Percentiles rank a stretch among this genome's conserved stretches.
Conservation (phyloP, 2,797 vertebrate genomes). For the Argentina silus region DNA sequence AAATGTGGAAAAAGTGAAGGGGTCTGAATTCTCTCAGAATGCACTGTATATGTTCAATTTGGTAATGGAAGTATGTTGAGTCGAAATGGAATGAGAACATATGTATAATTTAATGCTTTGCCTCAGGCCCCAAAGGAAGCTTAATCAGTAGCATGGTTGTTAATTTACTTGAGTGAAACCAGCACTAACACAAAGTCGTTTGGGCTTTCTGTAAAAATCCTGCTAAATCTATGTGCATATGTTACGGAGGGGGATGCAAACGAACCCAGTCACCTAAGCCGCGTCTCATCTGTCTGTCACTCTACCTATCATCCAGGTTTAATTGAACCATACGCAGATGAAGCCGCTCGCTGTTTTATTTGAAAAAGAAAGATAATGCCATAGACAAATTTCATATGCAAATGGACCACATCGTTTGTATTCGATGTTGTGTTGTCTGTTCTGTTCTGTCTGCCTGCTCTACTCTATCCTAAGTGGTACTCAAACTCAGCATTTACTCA, state of each 20-base stretch:
- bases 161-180: conserved; percentile 67
- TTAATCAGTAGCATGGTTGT: conserved; percentile 66
- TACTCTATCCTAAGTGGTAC: background rate
- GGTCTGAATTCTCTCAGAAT: no score
- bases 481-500: background rate
- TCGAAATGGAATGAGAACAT: conserved; percentile 76
- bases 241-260: background rate
- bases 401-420: background rate
- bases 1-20: no score
- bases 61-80: conserved; percentile 71
- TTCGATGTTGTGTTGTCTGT: background rate
- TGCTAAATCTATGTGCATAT: background rate
- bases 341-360: background rate
- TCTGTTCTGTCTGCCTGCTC: background rate
- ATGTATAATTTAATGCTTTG: conserved; percentile 76
- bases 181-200: conserved; percentile 34
- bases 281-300: background rate
- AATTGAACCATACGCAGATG: background rate
- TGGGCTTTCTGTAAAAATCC: background rate
- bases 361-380: background rate
- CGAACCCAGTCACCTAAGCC: background rate
- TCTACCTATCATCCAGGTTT: background rate
- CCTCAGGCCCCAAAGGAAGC: conserved; percentile 61
- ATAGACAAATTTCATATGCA: background rate
- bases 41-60: conserved; percentile 64